Base-by-base conservation (phyloP, 2,888 invertebrate genomes). In the Acrobasis repandana region DNA sequence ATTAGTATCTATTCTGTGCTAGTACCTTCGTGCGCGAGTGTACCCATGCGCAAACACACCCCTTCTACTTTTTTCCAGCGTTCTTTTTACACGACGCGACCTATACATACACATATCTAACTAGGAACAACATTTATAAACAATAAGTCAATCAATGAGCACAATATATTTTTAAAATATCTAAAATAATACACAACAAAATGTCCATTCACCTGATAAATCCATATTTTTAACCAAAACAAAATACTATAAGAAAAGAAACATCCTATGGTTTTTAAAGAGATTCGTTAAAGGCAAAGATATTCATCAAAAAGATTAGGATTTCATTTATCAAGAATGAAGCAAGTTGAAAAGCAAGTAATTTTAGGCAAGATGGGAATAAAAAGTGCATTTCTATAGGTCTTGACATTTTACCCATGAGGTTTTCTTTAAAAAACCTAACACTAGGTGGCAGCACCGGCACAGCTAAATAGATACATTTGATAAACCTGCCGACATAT, bases 281-380 rank as follows among this genome's bases (percentile, higher is more conserved):
- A 52, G 52, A 52, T 36, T 36, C 36, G 16, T 36, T 16, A 15
- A 50, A 52, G 51, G 34, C 16, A 52, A 52, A 16, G 15, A 5
- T 52, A 11, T 10, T 36, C 8, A 34, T 9, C 9, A 34, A 34
- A 15, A 16, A 34, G 9, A 36, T 15, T 34, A 43, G 43, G 43
- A 43, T 43, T 43, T n/a, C n/a, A 43, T 43, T 28, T 43, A 11
- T 36, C 10, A 16, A 52, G 36, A 16, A 16, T 11, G 5, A 20
- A 28, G 11, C 43, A n/a, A 43, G 50, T 28, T 28, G 15, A 52
- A 51, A 15, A 51, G 1, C 49, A 49, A 48, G 49, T 50, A 46
- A 33, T 33, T 38, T 38, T 6, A 57, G 58, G 54, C 54, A 36
- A 48, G 48, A 4, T 28, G 28, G 28, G 28, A 28, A 28, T 28